phyloP scores from a whole-genome alignment of 2,888 invertebrate genomes.

The Lasioglossum lativentre region DNA sequence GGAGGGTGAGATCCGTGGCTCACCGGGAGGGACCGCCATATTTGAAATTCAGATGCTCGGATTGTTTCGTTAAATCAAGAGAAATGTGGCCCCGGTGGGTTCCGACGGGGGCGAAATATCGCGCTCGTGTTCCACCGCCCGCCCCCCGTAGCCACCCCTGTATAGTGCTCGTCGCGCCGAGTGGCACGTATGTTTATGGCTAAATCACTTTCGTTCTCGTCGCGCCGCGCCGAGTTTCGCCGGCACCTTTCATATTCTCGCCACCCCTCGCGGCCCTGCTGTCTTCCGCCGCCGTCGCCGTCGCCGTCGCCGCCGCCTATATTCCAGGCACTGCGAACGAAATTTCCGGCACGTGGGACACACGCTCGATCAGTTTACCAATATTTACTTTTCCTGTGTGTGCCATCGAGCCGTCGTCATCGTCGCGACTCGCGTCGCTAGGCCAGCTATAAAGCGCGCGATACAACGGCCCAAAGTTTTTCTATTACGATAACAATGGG shows the following conservation, averaged over 20 bases:
- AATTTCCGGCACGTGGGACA: conserved; percentile 41
- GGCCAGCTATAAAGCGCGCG: not conserved
- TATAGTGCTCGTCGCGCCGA: conserved; percentile 40
- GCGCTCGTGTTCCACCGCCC: conserved; percentile 17
- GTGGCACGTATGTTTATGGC: conserved; percentile 73
- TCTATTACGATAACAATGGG: conserved; percentile 64
- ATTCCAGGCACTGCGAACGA: conserved; percentile 25
- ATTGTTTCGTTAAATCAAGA: conserved; percentile 83
- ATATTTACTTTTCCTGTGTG: conserved; percentile 26
- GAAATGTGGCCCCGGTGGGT: conserved; percentile 81
- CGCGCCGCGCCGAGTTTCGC: conserved; percentile 41
- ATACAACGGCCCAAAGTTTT: conserved; percentile 45
- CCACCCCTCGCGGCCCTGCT: conserved; percentile 8
- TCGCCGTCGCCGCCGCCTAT: not conserved
- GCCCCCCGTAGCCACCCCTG: conserved; percentile 23
- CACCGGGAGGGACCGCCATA: conserved; percentile 61
- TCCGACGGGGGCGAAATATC: conserved; percentile 68
- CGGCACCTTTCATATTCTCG: conserved; percentile 64
- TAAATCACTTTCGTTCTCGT: conserved; percentile 78
- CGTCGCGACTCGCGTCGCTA: not conserved
- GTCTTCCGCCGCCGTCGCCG: not conserved
- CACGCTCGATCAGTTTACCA: conserved; percentile 26
- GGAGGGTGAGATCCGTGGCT: conserved; percentile 43
- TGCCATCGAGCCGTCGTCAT: conserved; percentile 2
- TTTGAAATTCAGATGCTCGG: conserved; percentile 82